phyloP scores from a whole-genome alignment of 2,113 vertebrate species.

The Rhipidura dahli region DNA sequence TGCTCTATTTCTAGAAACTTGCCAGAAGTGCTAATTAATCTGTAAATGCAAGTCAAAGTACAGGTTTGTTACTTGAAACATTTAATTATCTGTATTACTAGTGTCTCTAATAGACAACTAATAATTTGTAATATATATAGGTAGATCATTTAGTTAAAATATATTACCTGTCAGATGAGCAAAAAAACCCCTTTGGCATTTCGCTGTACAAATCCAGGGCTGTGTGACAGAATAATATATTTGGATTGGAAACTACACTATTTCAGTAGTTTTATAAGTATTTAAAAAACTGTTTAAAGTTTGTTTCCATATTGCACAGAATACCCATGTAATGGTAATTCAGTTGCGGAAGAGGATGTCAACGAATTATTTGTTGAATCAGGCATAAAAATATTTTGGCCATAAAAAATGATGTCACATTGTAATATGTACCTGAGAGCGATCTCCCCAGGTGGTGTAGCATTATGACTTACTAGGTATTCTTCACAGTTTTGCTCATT shows the following conservation, averaged over 20 bases:
- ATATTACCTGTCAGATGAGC: not conserved
- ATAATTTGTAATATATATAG: conserved; percentile 19
- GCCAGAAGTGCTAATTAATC: conserved; percentile 61
- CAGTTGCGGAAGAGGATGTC: not conserved
- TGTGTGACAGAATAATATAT: not conserved
- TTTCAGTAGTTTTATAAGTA: not conserved
- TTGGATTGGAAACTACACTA: not conserved
- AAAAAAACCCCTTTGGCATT: not conserved
- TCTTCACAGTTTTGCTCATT: not conserved
- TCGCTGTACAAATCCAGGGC: not conserved
- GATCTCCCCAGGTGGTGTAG: not conserved
- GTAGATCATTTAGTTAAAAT: conserved; percentile 32
- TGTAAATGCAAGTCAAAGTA: conserved; percentile 50
- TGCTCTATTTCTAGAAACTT: conserved; percentile 52
- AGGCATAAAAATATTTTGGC: not conserved
- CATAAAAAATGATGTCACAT: not conserved
- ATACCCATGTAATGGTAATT: not conserved
- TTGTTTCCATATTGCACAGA: not conserved
- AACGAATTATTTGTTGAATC: not conserved
- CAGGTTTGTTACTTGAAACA: conserved; percentile 29
- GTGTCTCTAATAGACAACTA: conserved; percentile 53
- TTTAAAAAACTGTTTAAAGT: not conserved
- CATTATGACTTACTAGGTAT: not conserved
- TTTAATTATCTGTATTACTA: conserved; percentile 50
- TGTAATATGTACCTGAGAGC: not conserved